These are phyloP conservation scores for Electrona antarctica DNA, from an alignment of 2,113 vertebrate genomes.

Conservation along the genomic window DNA sequence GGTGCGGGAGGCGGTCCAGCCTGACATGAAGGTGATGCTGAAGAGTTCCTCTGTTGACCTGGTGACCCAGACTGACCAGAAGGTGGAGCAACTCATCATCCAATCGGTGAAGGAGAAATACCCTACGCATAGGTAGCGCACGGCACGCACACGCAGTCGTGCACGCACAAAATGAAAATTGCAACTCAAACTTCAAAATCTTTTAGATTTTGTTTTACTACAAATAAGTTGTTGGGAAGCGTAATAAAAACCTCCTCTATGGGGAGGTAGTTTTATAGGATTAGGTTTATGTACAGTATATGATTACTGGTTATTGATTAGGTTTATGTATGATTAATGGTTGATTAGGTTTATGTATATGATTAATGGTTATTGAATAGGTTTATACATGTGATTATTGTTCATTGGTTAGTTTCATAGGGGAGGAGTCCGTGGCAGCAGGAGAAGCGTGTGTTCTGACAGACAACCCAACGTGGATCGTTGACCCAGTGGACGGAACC, in stretches of 20 bases:
- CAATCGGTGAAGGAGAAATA: conserved; percentile 90
- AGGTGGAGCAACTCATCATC: conserved; percentile 93
- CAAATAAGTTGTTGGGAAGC: too few relatives aligned
- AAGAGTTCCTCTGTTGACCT: conserved; percentile 93
- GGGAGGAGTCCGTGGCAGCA: conserved; percentile 96
- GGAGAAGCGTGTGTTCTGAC: conserved; percentile 86
- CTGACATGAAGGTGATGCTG: conserved; percentile 85
- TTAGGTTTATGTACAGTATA: too few relatives aligned
- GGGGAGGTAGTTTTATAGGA: too few relatives aligned
- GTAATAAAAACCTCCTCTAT: too few relatives aligned
- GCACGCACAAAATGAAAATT: too few relatives aligned
- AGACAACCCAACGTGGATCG: conserved; percentile 92
- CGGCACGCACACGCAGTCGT: too few relatives aligned
- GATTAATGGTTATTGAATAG: conserved; percentile 13
- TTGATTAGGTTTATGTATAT: too few relatives aligned
- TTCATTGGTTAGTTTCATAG: conserved; percentile 85
- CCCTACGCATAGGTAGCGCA: conserved; percentile 87
- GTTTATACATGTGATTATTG: neutral
- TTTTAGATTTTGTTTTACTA: too few relatives aligned
- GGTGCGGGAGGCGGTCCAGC: conserved; percentile 84
- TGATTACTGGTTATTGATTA: too few relatives aligned
- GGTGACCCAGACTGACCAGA: conserved; percentile 95
- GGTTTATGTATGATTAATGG: too few relatives aligned
- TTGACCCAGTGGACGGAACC: conserved; percentile 96
- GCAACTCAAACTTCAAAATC: too few relatives aligned